Evolutionary conservation across 2,888 invertebrate species (phyloP), one percentile per base, ranked within the genome.

Genomic region (Sarcophaga rosellei): DNA sequence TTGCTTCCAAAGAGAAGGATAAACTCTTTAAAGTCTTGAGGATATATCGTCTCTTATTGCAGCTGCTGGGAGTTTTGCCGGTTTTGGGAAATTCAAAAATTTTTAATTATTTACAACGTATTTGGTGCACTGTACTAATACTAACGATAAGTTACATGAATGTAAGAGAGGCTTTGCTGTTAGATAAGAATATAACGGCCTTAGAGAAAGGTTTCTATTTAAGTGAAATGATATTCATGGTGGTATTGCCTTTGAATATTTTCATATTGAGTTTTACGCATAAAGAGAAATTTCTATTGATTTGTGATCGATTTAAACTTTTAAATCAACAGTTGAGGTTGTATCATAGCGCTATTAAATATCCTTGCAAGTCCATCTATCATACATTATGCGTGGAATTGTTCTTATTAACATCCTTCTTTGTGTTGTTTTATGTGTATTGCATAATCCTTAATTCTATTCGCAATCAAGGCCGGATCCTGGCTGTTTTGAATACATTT

Each of bases 21-120:
- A 57, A 74, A n/a, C 66, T 81, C n/a, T 12, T 70, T 2, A 81
- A 35, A 11, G 57, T 25, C 72, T 77, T 75, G 12, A 81, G 69
- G 62, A 23, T 62, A 20, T 53, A 78, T 0, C 6, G 25, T 12
- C 23, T 72, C 6, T 61, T 88, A 23, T 86, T 83, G 15, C 85
- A 88, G 80, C 8, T 88, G 11, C 72, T 86, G 45, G 87, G 88
- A 1, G 80, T 87, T 0, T 75, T 88, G 8, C 88, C 89, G 2
- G 57, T 85, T 57, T 35, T 61, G 66, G 66, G 61, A n/a, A 23
- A 62, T 25, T 61, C 73, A 3, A 63, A 59, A 11, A 11, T 59
- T 21, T 74, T 74, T 10, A 66, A 17, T 3, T 69, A 69, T 10
- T 59, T 87, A 8, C 88, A 89, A 45, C 57, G 65, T 17, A 17